Evolutionary conservation across 2,888 invertebrate genomes (phyloP), one percentile per base, ranked within the genome.

Genomic region (Steinernema carpocapsae): DNA sequence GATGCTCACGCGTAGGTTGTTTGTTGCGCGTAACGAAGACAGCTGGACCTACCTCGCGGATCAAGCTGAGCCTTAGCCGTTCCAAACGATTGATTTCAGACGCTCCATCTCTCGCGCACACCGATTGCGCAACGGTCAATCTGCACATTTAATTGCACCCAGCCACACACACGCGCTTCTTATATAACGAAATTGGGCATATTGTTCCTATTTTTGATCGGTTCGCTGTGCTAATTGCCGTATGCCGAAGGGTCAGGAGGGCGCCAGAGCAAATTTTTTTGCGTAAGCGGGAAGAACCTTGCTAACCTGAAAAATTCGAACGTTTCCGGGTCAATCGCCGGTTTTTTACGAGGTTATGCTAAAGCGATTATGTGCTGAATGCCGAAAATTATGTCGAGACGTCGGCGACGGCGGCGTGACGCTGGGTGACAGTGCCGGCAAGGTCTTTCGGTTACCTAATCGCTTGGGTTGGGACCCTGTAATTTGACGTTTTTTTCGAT

Each of bases 41-140:
- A 64, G 64, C 29, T 64, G 64, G 26, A 14, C 64, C 37, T 37
- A 37, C 37, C 37, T 37, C 37, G 3, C 37, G 48, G 48, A 17
- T 19, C 48, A n/a, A n/a, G n/a, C n/a, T n/a, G n/a, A n/a, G 22
- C 14, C 64, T 64, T 64, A 64, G 64, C 64, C 64, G 64, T 64
- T 64, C 64, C 64, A 32, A 64, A 64, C 64, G 64, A 48, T 29
- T 51, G 51, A 72, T 56, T 51, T 52, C 51, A 72, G 56, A 17
- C 43, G 1, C 46, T 45, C 52, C 29, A 51, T 51, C 72, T 19
- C 72, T n/a, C 72, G 72, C 22, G 72, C 56, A 56, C 52, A 72
- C 45, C 22, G 72, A 72, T 72, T 72, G 72, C 72, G 72, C 72
- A 51, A 72, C 52, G 72, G 72, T 64, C 64, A 64, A 64, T 64